phyloP scores from a whole-genome alignment of 2,888 invertebrate species.

The Hemistola chrysoprasaria region DNA sequence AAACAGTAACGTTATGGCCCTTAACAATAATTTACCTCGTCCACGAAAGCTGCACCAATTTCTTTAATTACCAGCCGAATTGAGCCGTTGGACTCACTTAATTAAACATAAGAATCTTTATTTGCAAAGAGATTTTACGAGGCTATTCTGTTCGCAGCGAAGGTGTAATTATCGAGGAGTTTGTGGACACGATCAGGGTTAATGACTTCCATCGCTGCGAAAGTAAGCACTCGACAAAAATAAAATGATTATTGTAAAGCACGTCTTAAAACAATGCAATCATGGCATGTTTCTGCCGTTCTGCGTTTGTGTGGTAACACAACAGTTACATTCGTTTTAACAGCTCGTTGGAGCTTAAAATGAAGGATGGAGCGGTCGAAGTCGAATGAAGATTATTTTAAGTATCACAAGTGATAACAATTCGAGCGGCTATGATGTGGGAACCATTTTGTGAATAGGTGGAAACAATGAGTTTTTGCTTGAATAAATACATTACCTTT shows the following conservation, averaged over 20 bases:
- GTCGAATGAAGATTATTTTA: slow-evolving; percentile 24
- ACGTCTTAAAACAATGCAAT: slow-evolving; percentile 42
- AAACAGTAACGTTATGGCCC: slow-evolving; percentile 70
- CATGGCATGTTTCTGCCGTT: slow-evolving; percentile 32
- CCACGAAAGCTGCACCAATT: slow-evolving; percentile 68
- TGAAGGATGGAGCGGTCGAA: slow-evolving; percentile 23
- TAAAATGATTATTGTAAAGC: slow-evolving; percentile 40
- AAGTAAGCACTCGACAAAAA: slow-evolving; percentile 44
- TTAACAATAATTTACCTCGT: slow-evolving; percentile 68
- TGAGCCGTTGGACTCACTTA: slow-evolving; percentile 62
- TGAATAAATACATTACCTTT: no score
- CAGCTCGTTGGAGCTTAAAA: slow-evolving; percentile 31
- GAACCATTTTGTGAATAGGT: slow-evolving; percentile 7
- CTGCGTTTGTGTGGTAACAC: slow-evolving; percentile 21
- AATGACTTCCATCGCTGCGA: slow-evolving; percentile 51
- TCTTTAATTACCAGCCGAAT: slow-evolving; percentile 63
- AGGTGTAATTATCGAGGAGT: slow-evolving; percentile 45
- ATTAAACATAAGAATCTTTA: slow-evolving; percentile 64
- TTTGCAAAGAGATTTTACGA: slow-evolving; percentile 59
- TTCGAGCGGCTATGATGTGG: slow-evolving; percentile 31
- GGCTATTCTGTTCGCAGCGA: slow-evolving; percentile 43
- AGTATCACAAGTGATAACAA: slow-evolving; percentile 26
- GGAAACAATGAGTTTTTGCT: no score
- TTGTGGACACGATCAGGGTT: slow-evolving; percentile 55
- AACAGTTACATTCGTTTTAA: slow-evolving; percentile 30